A percentile compares a stretch with the other conserved stretches of the same genome.
These are phyloP conservation scores for Epizoanthus rinbou DNA, from an alignment of 92 coral and sea anemone genomes.

Conservation along the genomic window DNA sequence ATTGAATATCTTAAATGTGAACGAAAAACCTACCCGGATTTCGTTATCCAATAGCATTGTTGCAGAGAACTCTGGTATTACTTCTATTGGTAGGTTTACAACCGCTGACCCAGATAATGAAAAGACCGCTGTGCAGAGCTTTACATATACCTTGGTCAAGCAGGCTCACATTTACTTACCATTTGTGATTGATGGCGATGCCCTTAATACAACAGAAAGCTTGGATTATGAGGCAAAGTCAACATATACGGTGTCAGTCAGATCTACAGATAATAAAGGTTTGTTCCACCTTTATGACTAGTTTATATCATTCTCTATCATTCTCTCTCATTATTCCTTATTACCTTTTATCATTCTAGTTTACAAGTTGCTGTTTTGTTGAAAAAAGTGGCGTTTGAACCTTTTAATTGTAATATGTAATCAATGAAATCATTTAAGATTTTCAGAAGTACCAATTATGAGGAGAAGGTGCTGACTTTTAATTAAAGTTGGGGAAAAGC, in stretches of 20 bases:
- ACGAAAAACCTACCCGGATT: constrained; percentile 84
- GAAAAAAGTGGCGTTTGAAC: too few species aligned
- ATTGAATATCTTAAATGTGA: constrained; percentile 65
- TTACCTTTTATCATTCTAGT: too few species aligned
- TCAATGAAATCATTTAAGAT: too few species aligned
- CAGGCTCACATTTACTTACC: constrained; percentile 53
- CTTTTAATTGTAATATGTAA: too few species aligned
- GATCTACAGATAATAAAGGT: constrained; percentile 85
- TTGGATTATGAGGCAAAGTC: constrained; percentile 78
- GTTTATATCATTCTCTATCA: neutral
- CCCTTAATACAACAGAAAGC: constrained; percentile 74
- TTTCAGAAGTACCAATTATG: too few species aligned
- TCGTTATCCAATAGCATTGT: constrained; percentile 65
- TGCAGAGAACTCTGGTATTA: constrained; percentile 74
- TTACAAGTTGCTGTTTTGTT: too few species aligned
- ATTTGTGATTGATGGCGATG: constrained; percentile 65
- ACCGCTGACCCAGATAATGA: constrained; percentile 94
- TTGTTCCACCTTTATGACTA: neutral
- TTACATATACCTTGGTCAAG: constrained; percentile 57
- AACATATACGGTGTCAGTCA: constrained; percentile 66
- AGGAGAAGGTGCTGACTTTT: too few species aligned
- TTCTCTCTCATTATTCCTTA: too few species aligned
- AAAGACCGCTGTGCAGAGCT: constrained; percentile 69
- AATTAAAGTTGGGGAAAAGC: too few species aligned
- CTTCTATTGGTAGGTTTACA: constrained; percentile 70